Evolutionary conservation across 2,113 vertebrate genomes (phyloP), one percentile per base, ranked within the genome.

Genomic region (Plecotus auritus): DNA sequence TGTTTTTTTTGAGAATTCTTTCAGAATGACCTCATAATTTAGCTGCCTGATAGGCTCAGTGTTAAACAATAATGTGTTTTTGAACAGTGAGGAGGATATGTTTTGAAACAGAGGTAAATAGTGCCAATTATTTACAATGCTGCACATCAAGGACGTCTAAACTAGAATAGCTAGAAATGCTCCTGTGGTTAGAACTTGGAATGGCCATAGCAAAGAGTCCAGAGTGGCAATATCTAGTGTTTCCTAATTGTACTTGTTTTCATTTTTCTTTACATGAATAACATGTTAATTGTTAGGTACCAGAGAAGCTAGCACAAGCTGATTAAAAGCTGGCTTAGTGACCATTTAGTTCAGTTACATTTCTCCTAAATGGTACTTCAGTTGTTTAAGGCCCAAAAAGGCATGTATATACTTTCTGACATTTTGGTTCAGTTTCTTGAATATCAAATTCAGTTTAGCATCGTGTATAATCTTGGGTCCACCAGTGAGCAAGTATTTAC

Each of bases 91-190:
- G 40, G 67, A 88, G 47, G 72, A 85, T 88, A 85, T 96, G 85
- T 96, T 97, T 92, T 93, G 77, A 95, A 97, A 96, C 59, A 96
- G 81, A 94, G 74, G 82, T 85, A 93, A 92, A 95, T 73, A 90
- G 45, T 92, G 40, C 40, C 11, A n/a, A 87, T 95, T 80, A 90
- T 78, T 93, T 92, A 72, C 51, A 90, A 42, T 82, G 61, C 40
- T 77, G 59, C 30, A 32, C 72, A 59, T 92, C 85, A 85, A 82
- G 77, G 59, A 35, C 47, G 59, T 95, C 12, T 87, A 72, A 66
- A 9, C 30, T 66, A 66, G 49, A 59, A 22, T 92, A 67, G 18
- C 18, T 81, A 49, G 72, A 81, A 83, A 84, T 67, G 23, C 9
- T 73, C 37, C 59, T 74, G 49, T 13, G 59, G 59, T 42, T 47